Percentiles rank a stretch among this genome's conserved stretches.
Conservation (phyloP, 2,888 invertebrate species). For the Drosophila anomelani region DNA sequence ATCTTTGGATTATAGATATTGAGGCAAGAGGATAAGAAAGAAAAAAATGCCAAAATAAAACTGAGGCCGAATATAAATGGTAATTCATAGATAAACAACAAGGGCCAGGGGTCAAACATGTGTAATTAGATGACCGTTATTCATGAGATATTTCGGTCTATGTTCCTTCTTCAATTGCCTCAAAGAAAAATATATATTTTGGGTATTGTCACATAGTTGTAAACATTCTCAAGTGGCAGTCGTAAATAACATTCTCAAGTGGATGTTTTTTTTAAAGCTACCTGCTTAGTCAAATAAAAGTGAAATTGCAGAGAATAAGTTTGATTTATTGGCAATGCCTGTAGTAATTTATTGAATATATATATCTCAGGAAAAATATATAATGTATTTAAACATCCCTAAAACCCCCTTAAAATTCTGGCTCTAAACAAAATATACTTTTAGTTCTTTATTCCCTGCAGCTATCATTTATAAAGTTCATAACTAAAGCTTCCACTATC, state of each 20-base stretch:
- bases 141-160: background rate
- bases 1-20: slow-evolving; percentile 27
- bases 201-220: background rate
- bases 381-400: too few species aligned
- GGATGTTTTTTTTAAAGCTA: background rate
- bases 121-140: slow-evolving; percentile 6
- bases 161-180: background rate
- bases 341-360: background rate
- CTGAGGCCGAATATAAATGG: background rate
- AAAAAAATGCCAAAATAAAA: slow-evolving; percentile 7
- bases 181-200: background rate
- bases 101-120: slow-evolving; percentile 12
- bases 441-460: background rate
- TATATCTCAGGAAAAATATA: too few species aligned
- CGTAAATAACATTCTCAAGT: slow-evolving; percentile 8
- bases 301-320: background rate
- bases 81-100: background rate
- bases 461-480: background rate
- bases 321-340: background rate
- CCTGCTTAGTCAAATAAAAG: background rate
- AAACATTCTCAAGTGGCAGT: slow-evolving; percentile 11
- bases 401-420: background rate
- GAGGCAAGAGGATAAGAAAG: background rate
- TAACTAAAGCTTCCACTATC: background rate
- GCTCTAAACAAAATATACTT: background rate